Base-by-base conservation (phyloP, 1,140 invertebrate genomes). In the Diorhabda elongata region DNA sequence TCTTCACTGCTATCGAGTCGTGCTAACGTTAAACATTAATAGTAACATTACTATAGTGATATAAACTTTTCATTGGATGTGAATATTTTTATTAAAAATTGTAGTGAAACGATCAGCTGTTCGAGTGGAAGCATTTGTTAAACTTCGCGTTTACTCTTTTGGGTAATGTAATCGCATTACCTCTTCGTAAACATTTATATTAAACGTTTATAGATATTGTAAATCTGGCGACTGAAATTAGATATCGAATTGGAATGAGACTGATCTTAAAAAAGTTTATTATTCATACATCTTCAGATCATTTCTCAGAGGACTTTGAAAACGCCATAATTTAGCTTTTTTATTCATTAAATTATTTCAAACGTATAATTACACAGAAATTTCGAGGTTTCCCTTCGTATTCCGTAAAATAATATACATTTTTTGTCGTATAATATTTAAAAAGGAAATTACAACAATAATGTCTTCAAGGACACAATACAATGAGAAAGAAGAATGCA, bases 201-300 rank as follows among this genome's bases (percentile, higher is more conserved):
- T 59, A 60, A 6, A 45, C 57, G 65, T 67, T 8, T 58, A 69
- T 41, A 56, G 4, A 68, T 61, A 47, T 26, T 69, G 72, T 64
- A 77, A 79, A 76, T 75, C 79, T 79, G 79, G 78, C 79, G 72
- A 81, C 77, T 74, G 79, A 80, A 79, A 78, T 79, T 60, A 74
- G 77, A 73, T 80, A 79, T 62, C 74, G 78, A 61, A 75, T 81
- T 80, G 79, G 78, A 73, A 81, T 81, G 79, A 77, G 77, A 71
- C 75, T 76, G 61, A 74, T 77, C 59, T 72, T 81, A 67, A 78
- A 77, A 61, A 79, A 78, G 68, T 78, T 79, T 59, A 81, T 81
- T 58, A 79, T 79, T 56, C 77, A 81, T 70, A 81, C 79, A 45
- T 79, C 77, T 43, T 81, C 79, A 26, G 78, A 81, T 73, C 79